Evolutionary conservation across 2,113 vertebrate genomes (phyloP).

Genomic region (Pollimyrus isidori): DNA sequence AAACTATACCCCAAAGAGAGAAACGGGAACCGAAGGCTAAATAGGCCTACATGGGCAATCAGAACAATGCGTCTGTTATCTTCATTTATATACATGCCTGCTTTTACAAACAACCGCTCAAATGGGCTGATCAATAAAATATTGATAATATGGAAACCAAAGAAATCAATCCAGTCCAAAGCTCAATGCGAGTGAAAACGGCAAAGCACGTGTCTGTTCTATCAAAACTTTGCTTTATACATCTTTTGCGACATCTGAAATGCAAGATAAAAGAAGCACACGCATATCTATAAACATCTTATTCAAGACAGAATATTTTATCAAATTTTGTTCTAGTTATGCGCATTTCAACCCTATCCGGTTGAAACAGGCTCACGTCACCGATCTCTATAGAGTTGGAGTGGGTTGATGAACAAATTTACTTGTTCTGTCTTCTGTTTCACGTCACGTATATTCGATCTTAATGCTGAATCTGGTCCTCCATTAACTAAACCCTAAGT

Average conservation of each 20-base stretch:
- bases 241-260: background rate
- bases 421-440: background rate
- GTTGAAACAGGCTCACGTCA: background rate
- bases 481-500: background rate
- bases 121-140: background rate
- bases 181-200: background rate
- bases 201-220: background rate
- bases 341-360: background rate
- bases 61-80: too few species aligned
- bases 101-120: background rate
- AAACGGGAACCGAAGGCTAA: background rate
- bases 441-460: background rate
- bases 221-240: too few species aligned
- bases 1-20: background rate
- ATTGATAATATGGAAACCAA: background rate
- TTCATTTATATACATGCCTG: background rate
- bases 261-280: background rate
- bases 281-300: background rate
- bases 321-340: background rate
- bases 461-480: background rate
- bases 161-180: background rate
- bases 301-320: background rate
- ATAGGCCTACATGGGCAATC: background rate
- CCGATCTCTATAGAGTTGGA: background rate
- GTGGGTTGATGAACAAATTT: background rate